Base-by-base conservation (phyloP, 2,888 invertebrate genomes). In the Bedellia somnulentella region DNA sequence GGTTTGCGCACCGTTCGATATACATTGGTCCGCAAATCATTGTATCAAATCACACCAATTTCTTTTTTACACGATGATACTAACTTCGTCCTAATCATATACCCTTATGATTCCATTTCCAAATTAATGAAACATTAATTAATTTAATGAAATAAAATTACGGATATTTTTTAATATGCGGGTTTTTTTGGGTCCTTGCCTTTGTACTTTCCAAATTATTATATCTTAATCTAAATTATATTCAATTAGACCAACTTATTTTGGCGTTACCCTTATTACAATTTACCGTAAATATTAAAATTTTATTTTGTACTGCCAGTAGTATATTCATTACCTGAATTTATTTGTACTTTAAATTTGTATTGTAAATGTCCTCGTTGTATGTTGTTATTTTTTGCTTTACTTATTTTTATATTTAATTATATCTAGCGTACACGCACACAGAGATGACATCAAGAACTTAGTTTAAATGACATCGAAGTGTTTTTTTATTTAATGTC, bases 271-370 rank as follows among this genome's bases (percentile, higher is more conserved):
- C 34, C 59, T 60, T 64, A 60, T 53, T 63, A 62, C 66, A 61
- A n/a, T n/a, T n/a, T 66, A 59, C 57, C 54, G 51, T 57, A 51
- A 51, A 40, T 37, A 44, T 47, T 42, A 40, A 37, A 40, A 39
- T 37, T 42, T 41, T 43, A 67, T 66, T 76, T 77, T 77, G 76
- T 77, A 77, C 76, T 77, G 73, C 59, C 59, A 61, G 56, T 73
- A 63, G 57, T 47, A 51, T 40, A 47, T 58, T 38, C 57, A 63
- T 71, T 63, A 70, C 71, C 68, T 71, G 50, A 53, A 54, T n/a
- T n/a, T 64, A 66, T 77, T 77, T 77, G 76, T 77, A 77, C 76
- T 77, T 60, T 75, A 61, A 58, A 64, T 62, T 55, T 53, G 47
- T 51, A 54, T 45, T 41, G 49, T 46, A 49, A 56, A 47, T 60